Evolutionary conservation across 2,113 vertebrate species (phyloP), one percentile per base, ranked within the genome.

Genomic region (Mungos mungo): DNA sequence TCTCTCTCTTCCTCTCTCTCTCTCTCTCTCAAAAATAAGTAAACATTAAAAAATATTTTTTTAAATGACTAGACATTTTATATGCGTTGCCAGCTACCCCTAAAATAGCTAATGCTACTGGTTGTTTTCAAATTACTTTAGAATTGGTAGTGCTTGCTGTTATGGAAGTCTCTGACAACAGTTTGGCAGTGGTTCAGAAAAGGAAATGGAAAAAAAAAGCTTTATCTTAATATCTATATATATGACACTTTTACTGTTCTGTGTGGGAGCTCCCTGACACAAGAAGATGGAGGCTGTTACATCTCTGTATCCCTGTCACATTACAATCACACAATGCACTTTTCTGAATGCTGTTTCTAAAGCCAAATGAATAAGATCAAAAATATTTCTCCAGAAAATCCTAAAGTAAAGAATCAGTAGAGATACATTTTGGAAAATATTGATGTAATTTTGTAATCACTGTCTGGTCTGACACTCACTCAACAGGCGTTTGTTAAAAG

Each of bases 271-370:
- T 52, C 66, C 41, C 41, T 87, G 35, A 76, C 45, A 50, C 29
- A 91, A 63, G 72, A 74, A 52, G 29, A 71, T 12, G 10, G 33
- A 8, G 68, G 18, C 76, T 27, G 3, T 52, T 87, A 25, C 7
- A 12, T 31, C 41, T 68, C n/a, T 82, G 79, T 66, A 52, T 90
- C 79, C 33, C 6, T 41, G 47, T 19, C 82, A 68, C 8, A 76
- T 65, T 87, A 50, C 52, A 82, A 45, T 82, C 47, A 91, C 13
- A 16, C 72, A 87, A 38, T 71, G 19, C 25, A 54, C 7, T 82
- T 95, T 97, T 79, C 76, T 88, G 88, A 94, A 83, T 65, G 41
- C 45, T 33, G 10, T 71, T 38, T 71, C 83, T 74, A 92, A 69
- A 90, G 31, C 88, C n/a, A 83, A 68, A 71, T 71, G 29, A 88